Evolutionary conservation across 1,140 invertebrate species (phyloP), one percentile per base, ranked within the genome.

Genomic region (Colletes gigas): DNA sequence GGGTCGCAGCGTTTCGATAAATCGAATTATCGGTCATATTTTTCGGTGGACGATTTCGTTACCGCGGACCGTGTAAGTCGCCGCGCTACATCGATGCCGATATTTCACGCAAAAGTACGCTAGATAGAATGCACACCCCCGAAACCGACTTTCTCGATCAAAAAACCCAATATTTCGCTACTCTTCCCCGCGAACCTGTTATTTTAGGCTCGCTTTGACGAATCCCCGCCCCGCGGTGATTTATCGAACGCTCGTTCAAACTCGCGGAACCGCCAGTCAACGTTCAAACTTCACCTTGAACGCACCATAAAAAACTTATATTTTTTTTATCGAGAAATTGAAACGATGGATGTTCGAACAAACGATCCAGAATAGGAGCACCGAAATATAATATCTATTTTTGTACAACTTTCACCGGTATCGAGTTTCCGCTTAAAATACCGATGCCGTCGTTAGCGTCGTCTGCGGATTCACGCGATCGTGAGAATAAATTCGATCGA

Each of bases 141-240:
- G 7, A 70, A 66, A 44, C 10, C 10, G 17, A 52, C 4, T 17
- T 54, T 41, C 3, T 9, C n/a, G 44, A n/a, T 2, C 1, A 1
- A 21, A n/a, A 57, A 67, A 47, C 0, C 15, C 74, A 68, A 76
- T 77, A 77, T 39, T 72, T 57, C 21, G 55, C 30, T 10, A 55
- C 15, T n/a, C 9, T 65, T 65, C 72, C 55, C 5, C 39, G 17
- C 6, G 21, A n/a, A 8, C 10, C 4, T 17, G 77, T 72, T 78
- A 63, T 78, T 78, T 78, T 54, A 54, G 15, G 50, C 50, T n/a
- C n/a, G 50, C 68, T 78, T 78, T 55, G 68, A 78, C 57, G 15
- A 72, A 72, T 72, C 62, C 60, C 52, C 57, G 44, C 52, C 57
- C 57, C 57, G 47, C 21, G 14, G 55, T 10, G 21, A 55, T 65